Conservation (phyloP, 2,888 invertebrate genomes). For the Drosophila borborema region DNA sequence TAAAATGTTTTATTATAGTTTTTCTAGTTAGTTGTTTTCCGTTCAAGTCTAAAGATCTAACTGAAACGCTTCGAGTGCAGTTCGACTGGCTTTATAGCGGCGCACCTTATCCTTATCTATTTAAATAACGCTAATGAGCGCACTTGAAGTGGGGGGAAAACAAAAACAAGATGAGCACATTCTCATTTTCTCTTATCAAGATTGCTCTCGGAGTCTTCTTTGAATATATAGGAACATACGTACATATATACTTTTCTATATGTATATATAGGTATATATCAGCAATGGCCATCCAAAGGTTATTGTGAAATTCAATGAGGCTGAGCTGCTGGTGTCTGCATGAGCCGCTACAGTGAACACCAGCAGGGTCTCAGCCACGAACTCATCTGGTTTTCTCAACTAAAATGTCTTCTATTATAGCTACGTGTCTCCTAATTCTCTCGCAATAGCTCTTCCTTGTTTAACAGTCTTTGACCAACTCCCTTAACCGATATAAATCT, state of each 20-base stretch:
- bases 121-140: constrained; percentile 54
- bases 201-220: constrained; percentile 18
- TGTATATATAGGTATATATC: constrained; percentile 2
- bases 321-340: constrained; percentile 12
- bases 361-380: neutral
- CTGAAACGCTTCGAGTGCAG: constrained; percentile 41
- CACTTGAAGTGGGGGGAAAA: constrained; percentile 58
- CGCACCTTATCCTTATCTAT: constrained; percentile 53
- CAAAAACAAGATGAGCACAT: constrained; percentile 14
- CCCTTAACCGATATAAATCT: too few relatives aligned
- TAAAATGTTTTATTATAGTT: neutral
- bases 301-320: constrained; percentile 46
- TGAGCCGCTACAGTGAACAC: constrained; percentile 9
- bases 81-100: constrained; percentile 58
- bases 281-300: constrained; percentile 46
- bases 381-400: constrained; percentile 10
- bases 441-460: too few relatives aligned
- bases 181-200: constrained; percentile 27
- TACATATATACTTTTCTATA: neutral
- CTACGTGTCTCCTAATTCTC: too few relatives aligned
- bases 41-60: constrained; percentile 47
- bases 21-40: constrained; percentile 10
- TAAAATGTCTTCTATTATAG: too few relatives aligned
- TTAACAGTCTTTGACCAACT: neutral
- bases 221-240: neutral